Evolutionary conservation across 2,113 vertebrate genomes (phyloP).

Genomic region (Pangasianodon gigas): DNA sequence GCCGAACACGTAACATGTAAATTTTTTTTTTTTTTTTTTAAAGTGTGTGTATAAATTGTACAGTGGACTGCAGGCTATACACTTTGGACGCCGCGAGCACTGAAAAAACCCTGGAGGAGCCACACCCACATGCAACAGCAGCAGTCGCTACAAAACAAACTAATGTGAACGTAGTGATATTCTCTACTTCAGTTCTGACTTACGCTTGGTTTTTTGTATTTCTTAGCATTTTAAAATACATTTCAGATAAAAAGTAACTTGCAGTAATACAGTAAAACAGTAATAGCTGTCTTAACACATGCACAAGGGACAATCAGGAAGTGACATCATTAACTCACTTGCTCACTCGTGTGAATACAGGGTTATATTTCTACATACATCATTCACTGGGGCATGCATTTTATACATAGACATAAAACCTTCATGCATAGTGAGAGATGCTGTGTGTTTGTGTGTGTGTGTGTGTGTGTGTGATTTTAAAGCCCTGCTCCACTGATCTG

Average conservation of each 20-base stretch:
- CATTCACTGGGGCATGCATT: neutral
- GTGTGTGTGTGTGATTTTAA: slow-evolving; percentile 26
- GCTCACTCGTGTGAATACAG: neutral
- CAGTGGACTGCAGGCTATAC: neutral
- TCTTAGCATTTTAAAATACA: neutral
- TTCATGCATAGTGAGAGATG: neutral
- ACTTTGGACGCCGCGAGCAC: neutral
- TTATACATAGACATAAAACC: neutral
- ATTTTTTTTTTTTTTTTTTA: too few species aligned
- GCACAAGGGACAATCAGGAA: neutral
- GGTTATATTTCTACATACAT: neutral
- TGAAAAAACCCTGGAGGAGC: too few species aligned
- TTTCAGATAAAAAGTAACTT: neutral
- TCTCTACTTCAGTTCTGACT: neutral
- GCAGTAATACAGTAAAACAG: too few species aligned
- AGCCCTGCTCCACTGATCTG: slow-evolving; percentile 45
- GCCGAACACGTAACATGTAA: neutral
- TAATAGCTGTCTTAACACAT: neutral
- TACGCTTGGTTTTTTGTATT: neutral
- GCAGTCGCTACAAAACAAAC: neutral
- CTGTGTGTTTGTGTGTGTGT: slow-evolving; percentile 5
- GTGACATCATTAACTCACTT: neutral
- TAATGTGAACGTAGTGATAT: neutral
- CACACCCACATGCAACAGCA: neutral
- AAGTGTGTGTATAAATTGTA: neutral